Evolutionary conservation across 2,888 invertebrate genomes (phyloP), one percentile per base, ranked within the genome.

Genomic region (Mimachlamys varia): DNA sequence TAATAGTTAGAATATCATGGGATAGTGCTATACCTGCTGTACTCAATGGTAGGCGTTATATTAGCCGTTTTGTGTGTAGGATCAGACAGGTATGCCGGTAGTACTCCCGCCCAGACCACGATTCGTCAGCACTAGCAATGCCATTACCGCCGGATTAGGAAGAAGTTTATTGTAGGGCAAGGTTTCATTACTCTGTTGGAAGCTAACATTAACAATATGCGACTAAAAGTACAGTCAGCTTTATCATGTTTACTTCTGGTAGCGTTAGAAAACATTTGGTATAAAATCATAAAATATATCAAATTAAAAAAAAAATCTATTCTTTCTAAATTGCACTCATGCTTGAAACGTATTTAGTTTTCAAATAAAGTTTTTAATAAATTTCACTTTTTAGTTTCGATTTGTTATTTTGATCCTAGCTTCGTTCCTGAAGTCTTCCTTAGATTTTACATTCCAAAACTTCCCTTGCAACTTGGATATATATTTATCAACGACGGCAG

Each of bases 101-200:
- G 44, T 44, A 44, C 7, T 44, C 44, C 33, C 12, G 10, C 76
- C 33, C 76, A 27, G 76, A 76, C 76, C 27, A 12, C 13, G 44
- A 44, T 44, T 5, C 44, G 76, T 33, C 27, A 76, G 76, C 76
- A 76, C 27, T 3, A 19, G 58, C 15, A 58, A 58, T 19, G n/a
- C 58, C 58, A 58, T 58, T 58, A 58, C n/a, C 58, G 22, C 22
- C 1, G 58, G 58, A 58, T 58, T 58, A 58, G 58, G n/a, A 33
- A 76, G 33, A 10, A 27, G 76, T 76, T 76, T 76, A 76, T 76
- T 27, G 76, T 76, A 33, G 76, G n/a, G 58, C 58, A 58, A 0
- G 76, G 76, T 76, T 76, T 76, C 15, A 76, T 76, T 76, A 76
- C 76, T 13, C 76, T 33, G 27, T 76, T 76, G 76, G 76, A 76